Base-by-base conservation (phyloP, 2,797 vertebrate species). In the Acrocephalus scirpaceus region DNA sequence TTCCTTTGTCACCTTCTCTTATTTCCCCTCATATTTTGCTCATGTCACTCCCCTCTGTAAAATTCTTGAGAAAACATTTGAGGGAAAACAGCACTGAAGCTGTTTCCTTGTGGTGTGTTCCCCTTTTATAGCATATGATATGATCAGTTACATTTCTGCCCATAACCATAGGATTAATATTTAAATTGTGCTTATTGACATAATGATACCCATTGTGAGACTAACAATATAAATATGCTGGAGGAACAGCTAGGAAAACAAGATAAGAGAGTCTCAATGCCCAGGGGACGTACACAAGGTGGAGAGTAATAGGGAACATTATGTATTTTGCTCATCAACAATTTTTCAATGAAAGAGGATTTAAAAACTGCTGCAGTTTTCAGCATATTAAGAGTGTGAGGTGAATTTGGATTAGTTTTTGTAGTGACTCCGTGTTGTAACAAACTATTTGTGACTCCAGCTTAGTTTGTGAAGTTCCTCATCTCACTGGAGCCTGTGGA, bases 101-200 rank as follows among this genome's bases (percentile, higher is more conserved):
- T 30, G 9, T 75, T 89, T 93, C 54, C 30, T 45, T 58, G 54
- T 32, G 50, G 15, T 1, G 1, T 11, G 7, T 80, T 29, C 5
- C 16, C 44, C 13, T 58, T 83, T 83, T 30, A 13, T 9, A 45
- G 62, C 13, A 1, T 3, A 14, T 73, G 86, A 82, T 90, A 80
- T 11, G 44, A 95, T 95, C 86, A 45, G 47, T 77, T 94, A 21
- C 77, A 62, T 91, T 96, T 85, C 88, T 95, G 62, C 83, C 93
- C 58, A n/a, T 61, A 96, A 60, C 71, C 71, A 51, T 13, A 50
- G 67, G 67, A 91, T 81, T 92, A 91, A 92, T 94, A 84, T 91
- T 96, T 88, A 94, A 91, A 92, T 93, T 90, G 64, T 50, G 47
- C 66, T 80, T 95, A 92, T 93, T 97, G 94, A 95, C 90, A 91